These are phyloP conservation scores for Speoplatyrhinus poulsoni DNA, from an alignment of 2,113 vertebrate species.

Conservation along the genomic window DNA sequence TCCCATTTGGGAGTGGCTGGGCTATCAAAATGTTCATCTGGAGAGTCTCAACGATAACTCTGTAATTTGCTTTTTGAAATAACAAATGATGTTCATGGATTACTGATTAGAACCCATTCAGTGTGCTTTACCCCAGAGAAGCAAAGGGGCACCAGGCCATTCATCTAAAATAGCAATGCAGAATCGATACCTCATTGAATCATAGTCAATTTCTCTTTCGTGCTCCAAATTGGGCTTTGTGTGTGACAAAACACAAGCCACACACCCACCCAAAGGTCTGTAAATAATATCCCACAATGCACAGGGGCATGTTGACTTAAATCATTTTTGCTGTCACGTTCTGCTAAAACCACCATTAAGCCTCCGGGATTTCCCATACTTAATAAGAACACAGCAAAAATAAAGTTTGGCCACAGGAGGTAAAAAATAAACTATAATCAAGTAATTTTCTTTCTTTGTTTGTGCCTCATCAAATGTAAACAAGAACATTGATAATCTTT, in stretches of 20 bases:
- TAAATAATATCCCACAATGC: conserved; percentile 40
- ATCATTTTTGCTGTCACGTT: conserved; percentile 28
- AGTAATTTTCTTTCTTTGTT: background rate
- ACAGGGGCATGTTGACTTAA: conserved; percentile 22
- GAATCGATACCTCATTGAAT: conserved; percentile 49
- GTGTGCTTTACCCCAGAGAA: conserved; percentile 12
- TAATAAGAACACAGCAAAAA: conserved; percentile 22
- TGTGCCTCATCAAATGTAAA: background rate
- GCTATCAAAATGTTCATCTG: background rate
- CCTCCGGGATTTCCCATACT: conserved; percentile 19
- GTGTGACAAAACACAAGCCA: conserved; percentile 14
- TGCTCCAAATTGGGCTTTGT: conserved; percentile 4
- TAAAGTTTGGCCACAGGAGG: conserved; percentile 14
- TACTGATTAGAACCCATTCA: conserved; percentile 10
- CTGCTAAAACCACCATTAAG: conserved; percentile 28
- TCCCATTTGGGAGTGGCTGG: background rate
- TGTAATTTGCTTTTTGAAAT: conserved; percentile 7
- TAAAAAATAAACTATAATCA: background rate
- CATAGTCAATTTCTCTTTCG: conserved; percentile 21
- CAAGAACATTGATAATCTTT: no score
- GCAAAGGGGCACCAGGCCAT: background rate
- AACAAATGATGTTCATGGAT: conserved; percentile 3
- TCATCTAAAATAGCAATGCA: conserved; percentile 1
- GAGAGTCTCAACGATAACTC: background rate
- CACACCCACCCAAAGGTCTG: conserved; percentile 20